Base-by-base conservation (phyloP, 1,140 invertebrate species). In the Drosophila ambigua region DNA sequence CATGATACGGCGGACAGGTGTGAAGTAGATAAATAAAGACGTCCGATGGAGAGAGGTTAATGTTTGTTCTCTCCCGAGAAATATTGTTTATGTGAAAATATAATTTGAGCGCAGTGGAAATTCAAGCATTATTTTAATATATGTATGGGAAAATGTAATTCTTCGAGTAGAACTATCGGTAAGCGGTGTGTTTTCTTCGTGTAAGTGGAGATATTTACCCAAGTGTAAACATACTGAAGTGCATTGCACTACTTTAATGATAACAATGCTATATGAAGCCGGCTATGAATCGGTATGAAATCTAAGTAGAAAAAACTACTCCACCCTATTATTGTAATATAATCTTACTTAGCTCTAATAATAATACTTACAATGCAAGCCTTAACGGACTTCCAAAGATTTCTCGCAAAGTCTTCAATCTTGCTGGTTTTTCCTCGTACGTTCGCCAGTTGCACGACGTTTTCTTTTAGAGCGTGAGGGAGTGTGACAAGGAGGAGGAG, bases 301-400 rank as follows among this genome's bases (percentile, higher is more conserved):
- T 20, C 16, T 48, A 28, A 28, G 46, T 48, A 49, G 16, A 48
- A 9, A 4, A 51, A 31, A 28, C 6, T 39, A 1, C 11, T 13
- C 4, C 11, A 39, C 11, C 11, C 9, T 39, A 39, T 20, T 20
- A 20, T 20, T 20, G 20, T 39, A 11, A 39, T 39, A 13, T 39
- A 13, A 13, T 13, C 4, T 39, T 13, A 39, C 11, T 39, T 13
- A 39, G 11, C 2, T 39, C 11, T 8, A 13, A 13, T 54, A 1
- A 48, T 13, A 43, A 65, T 91, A 92, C 91, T 92, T 66, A 92
- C 91, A 92, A 92, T 77, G 87, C 91, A 92, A 91, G 91, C 91
- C 88, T 91, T 92, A 80, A 92, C 89, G 76, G 91, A 92, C 91
- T 92, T 91, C 91, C 91, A 92, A 82, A 91, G 69, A 72, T 91